Conservation (phyloP, 2,797 vertebrate genomes). For the Pygocentrus nattereri region DNA sequence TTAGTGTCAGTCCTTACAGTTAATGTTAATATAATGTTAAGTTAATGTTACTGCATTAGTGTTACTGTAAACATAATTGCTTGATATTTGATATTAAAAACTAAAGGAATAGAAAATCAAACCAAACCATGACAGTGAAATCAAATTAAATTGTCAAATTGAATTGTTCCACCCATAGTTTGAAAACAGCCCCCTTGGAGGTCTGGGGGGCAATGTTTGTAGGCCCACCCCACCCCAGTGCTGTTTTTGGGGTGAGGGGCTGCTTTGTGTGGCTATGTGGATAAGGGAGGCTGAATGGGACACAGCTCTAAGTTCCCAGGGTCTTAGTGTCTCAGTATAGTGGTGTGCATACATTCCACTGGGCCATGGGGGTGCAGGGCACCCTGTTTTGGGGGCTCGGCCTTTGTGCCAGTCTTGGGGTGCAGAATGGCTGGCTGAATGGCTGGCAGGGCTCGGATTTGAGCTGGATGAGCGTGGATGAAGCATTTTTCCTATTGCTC, state of each 20-base stretch:
- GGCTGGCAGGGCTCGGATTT: slow-evolving; percentile 56
- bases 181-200: slow-evolving; percentile 11
- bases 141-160: not conserved
- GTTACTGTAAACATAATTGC: too few relatives aligned
- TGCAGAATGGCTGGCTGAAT: slow-evolving; percentile 63
- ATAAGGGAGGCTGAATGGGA: slow-evolving; percentile 45
- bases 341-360: slow-evolving; percentile 48
- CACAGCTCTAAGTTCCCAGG: slow-evolving; percentile 56
- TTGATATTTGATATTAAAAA: not conserved
- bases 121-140: not conserved
- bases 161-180: not conserved
- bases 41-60: too few relatives aligned
- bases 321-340: slow-evolving; percentile 52
- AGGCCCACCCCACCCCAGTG: slow-evolving; percentile 20
- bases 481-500: slow-evolving; percentile 34
- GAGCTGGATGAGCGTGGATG: slow-evolving; percentile 58
- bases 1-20: too few relatives aligned
- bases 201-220: slow-evolving; percentile 8
- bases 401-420: slow-evolving; percentile 62
- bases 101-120: not conserved
- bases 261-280: slow-evolving; percentile 51
- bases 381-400: slow-evolving; percentile 66
- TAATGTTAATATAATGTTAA: too few relatives aligned
- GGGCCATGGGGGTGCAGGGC: slow-evolving; percentile 56
- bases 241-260: slow-evolving; percentile 40